Evolutionary conservation across 2,888 invertebrate genomes (phyloP).

Genomic region (Spodoptera littoralis): DNA sequence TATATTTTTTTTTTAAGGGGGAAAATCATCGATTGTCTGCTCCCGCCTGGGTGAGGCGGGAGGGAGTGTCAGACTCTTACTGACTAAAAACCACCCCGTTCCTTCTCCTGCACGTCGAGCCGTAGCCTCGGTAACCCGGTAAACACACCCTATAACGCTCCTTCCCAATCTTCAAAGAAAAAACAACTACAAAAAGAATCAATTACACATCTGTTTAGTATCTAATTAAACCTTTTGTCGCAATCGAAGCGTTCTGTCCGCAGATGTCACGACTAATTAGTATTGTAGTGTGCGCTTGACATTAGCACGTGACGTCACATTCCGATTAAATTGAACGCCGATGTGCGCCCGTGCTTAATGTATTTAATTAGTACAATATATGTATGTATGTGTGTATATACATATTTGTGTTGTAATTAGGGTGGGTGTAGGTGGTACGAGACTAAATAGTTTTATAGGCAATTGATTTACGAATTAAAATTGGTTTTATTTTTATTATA

Average conservation of each 20-base stretch:
- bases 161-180: too few relatives aligned
- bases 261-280: conserved; percentile 68
- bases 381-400: conserved; percentile 1
- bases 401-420: conserved; percentile 44
- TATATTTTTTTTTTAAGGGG: too few relatives aligned
- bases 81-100: too few relatives aligned
- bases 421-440: conserved; percentile 8
- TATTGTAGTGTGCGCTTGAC: conserved; percentile 60
- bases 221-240: conserved; percentile 66
- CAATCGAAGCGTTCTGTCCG: conserved; percentile 61
- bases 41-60: too few relatives aligned
- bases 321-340: conserved; percentile 65
- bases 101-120: too few relatives aligned
- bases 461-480: too few relatives aligned
- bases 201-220: conserved; percentile 31
- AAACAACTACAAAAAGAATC: conserved; percentile 1
- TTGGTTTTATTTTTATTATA: too few relatives aligned
- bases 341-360: conserved; percentile 59
- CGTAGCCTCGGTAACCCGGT: too few relatives aligned
- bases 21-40: too few relatives aligned
- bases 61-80: too few relatives aligned
- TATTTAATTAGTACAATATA: conserved; percentile 70
- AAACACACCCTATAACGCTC: background rate
- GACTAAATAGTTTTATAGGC: conserved; percentile 3
- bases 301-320: conserved; percentile 59